A percentile compares a stretch with the other conserved stretches of the same genome.
phyloP scores from a whole-genome alignment of 23 tunicate species.

The Styela plicata region DNA sequence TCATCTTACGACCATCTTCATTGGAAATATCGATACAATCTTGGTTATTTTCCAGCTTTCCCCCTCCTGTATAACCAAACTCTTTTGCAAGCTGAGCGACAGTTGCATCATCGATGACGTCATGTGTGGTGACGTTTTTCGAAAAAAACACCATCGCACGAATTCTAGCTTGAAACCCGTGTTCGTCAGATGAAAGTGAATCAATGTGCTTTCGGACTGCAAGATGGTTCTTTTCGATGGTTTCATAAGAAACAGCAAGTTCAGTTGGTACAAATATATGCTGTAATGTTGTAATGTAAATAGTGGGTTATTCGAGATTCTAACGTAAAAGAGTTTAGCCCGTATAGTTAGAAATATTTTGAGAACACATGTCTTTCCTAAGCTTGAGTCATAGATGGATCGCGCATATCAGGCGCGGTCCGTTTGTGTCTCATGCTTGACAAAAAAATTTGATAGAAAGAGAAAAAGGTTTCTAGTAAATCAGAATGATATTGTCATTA shows the following conservation, averaged over 20 bases:
- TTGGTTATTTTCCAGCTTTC: no score
- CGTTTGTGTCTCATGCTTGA: no score
- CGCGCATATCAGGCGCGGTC: no score
- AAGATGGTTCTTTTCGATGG: neutral
- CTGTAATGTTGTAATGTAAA: no score
- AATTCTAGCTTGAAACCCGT: neutral
- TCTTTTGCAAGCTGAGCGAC: neutral
- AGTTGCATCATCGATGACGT: neutral
- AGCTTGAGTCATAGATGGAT: no score
- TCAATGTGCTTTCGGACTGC: neutral
- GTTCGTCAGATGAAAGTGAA: neutral
- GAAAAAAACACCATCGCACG: neutral
- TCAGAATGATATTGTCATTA: no score
- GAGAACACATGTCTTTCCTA: no score
- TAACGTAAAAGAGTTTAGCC: no score
- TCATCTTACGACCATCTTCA: neutral
- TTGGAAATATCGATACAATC: neutral
- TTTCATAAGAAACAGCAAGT: neutral
- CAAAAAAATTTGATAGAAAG: no score
- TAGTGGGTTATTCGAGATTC: no score
- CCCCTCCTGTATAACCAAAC: neutral
- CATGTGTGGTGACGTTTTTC: neutral
- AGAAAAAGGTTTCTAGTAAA: no score
- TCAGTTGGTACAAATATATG: neutral
- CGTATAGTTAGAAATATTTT: no score